Conservation (phyloP, 2,888 invertebrate species). For the Cheilosia urbana region DNA sequence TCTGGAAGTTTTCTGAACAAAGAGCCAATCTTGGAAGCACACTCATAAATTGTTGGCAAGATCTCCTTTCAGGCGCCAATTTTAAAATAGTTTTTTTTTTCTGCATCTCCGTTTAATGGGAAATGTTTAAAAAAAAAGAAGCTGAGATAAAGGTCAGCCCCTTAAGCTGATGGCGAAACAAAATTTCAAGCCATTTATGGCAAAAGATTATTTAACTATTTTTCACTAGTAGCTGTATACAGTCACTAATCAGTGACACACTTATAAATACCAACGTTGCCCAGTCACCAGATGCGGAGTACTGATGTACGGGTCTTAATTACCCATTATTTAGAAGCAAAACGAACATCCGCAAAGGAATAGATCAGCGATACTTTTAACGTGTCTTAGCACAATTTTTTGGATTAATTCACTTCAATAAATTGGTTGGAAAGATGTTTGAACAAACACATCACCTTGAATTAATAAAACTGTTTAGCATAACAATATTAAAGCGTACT, state of each 20-base stretch:
- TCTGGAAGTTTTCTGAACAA: too few relatives aligned
- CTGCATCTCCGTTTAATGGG: too few relatives aligned
- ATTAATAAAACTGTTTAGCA: constrained; percentile 48
- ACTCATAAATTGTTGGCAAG: too few relatives aligned
- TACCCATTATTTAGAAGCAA: too few relatives aligned
- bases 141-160: too few relatives aligned
- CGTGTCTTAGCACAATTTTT: neutral
- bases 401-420: neutral
- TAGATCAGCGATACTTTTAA: neutral
- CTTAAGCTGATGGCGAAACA: too few relatives aligned
- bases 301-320: too few relatives aligned
- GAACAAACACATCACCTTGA: constrained; percentile 5
- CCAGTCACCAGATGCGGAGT: neutral
- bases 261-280: neutral
- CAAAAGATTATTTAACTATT: too few relatives aligned
- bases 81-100: too few relatives aligned
- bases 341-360: neutral
- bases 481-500: constrained; percentile 23
- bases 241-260: constrained; percentile 15
- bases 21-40: too few relatives aligned
- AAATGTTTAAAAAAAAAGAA: too few relatives aligned
- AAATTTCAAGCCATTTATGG: neutral
- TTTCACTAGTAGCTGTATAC: neutral
- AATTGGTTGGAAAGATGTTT: neutral
- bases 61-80: too few relatives aligned